A percentile compares a stretch with the other conserved stretches of the same genome.
These are phyloP conservation scores for Geodia barretti DNA, from an alignment of 37 sponge, comb jelly and placozoan genomes.

Conservation along the genomic window DNA sequence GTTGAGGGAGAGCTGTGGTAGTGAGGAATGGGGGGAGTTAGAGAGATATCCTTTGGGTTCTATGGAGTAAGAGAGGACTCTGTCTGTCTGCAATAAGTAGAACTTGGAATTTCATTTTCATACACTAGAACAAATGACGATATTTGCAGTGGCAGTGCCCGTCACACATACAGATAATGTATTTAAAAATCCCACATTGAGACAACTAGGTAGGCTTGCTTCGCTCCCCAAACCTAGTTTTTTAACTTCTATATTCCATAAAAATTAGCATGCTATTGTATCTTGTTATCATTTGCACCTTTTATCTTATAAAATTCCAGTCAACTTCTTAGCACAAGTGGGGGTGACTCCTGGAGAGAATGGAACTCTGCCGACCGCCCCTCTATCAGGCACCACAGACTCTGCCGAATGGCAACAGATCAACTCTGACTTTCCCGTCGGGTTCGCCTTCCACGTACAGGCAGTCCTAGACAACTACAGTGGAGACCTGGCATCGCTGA, in stretches of 20 bases:
- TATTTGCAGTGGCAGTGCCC: no score
- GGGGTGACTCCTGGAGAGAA: neutral
- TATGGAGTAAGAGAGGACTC: neutral
- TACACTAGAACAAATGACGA: no score
- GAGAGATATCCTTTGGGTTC: no score
- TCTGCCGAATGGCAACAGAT: neutral
- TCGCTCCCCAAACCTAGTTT: no score
- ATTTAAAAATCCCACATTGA: no score
- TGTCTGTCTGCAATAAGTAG: neutral
- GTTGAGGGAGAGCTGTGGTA: no score
- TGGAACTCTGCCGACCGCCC: neutral
- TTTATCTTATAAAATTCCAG: neutral
- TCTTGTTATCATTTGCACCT: no score
- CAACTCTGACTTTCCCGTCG: neutral
- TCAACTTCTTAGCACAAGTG: neutral
- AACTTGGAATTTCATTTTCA: no score
- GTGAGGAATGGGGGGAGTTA: no score
- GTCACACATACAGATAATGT: no score
- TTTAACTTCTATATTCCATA: neutral
- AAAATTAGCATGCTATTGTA: neutral
- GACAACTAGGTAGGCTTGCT: no score
- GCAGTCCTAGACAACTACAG: neutral
- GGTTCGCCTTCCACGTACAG: neutral
- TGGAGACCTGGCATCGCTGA: neutral
- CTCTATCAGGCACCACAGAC: neutral